phyloP scores from a whole-genome alignment of 2,888 invertebrate species.

The Pyrgus malvae region DNA sequence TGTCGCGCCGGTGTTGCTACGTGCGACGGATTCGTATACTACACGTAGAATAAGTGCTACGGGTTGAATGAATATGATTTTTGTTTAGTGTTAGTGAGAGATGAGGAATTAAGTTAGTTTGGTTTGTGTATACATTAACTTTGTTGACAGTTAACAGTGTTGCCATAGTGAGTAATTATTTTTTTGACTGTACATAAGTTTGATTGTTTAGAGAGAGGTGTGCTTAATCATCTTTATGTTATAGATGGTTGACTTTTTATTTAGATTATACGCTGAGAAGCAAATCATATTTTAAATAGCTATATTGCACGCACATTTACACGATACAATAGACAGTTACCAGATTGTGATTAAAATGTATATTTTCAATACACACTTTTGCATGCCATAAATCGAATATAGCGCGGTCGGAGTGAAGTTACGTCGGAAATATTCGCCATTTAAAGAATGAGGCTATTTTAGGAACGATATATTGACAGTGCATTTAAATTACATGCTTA shows the following conservation, averaged over 20 bases:
- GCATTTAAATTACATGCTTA: conserved; percentile 6
- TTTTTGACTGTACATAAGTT: conserved; percentile 78
- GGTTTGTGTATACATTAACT: conserved; percentile 65
- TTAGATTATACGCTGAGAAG: conserved; percentile 36
- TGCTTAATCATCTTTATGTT: conserved; percentile 60
- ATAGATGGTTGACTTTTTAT: conserved; percentile 42
- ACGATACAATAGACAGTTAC: conserved; percentile 75
- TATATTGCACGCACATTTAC: conserved; percentile 44
- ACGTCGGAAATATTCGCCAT: conserved; percentile 23
- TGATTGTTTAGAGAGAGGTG: conserved; percentile 67
- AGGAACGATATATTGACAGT: conserved; percentile 8
- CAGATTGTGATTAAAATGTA: conserved; percentile 69
- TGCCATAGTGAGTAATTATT: conserved; percentile 78
- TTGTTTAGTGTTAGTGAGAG: conserved; percentile 68
- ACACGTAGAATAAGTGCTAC: conserved; percentile 37
- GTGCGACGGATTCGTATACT: conserved; percentile 30
- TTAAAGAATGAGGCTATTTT: conserved; percentile 39
- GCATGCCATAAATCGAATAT: conserved; percentile 44
- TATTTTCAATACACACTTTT: conserved; percentile 63
- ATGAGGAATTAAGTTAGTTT: conserved; percentile 57
- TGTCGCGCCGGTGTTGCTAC: conserved; percentile 27
- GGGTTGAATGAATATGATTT: conserved; percentile 45
- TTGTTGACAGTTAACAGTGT: conserved; percentile 78
- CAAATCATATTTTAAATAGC: conserved; percentile 27
- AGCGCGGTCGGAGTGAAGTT: conserved; percentile 27